These are phyloP conservation scores for Smutsia temminckii DNA, from an alignment of 2,797 vertebrate genomes.

Conservation along the genomic window DNA sequence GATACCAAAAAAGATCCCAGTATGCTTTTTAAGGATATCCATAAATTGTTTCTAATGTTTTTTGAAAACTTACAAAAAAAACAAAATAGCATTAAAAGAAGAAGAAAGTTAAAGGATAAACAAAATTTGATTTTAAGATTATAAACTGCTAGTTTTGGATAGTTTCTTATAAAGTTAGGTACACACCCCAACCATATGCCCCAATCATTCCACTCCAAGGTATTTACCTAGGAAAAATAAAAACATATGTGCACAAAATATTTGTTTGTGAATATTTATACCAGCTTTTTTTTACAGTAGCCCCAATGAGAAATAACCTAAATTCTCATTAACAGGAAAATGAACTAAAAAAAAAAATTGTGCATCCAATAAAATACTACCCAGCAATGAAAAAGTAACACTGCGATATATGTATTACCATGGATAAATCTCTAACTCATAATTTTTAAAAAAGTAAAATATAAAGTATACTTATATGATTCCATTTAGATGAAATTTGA, in stretches of 20 bases:
- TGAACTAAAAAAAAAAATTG: background rate
- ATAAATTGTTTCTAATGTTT: background rate
- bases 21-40: background rate
- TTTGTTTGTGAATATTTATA: background rate
- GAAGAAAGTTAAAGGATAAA: background rate
- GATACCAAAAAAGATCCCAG: background rate
- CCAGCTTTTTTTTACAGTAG: background rate
- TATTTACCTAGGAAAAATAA: background rate
- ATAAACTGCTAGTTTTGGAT: background rate
- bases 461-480: background rate
- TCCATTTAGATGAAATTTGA: background rate
- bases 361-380: background rate
- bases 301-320: background rate
- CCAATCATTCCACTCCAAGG: background rate
- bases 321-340: background rate
- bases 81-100: background rate
- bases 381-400: background rate
- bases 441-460: background rate
- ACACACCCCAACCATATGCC: background rate
- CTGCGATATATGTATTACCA: background rate
- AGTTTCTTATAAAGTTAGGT: background rate
- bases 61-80: background rate
- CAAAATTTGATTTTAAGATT: background rate
- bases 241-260: background rate
- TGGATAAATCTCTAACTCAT: background rate